Conservation (phyloP, 2,797 vertebrate species). For the Cyclopterus lumpus region DNA sequence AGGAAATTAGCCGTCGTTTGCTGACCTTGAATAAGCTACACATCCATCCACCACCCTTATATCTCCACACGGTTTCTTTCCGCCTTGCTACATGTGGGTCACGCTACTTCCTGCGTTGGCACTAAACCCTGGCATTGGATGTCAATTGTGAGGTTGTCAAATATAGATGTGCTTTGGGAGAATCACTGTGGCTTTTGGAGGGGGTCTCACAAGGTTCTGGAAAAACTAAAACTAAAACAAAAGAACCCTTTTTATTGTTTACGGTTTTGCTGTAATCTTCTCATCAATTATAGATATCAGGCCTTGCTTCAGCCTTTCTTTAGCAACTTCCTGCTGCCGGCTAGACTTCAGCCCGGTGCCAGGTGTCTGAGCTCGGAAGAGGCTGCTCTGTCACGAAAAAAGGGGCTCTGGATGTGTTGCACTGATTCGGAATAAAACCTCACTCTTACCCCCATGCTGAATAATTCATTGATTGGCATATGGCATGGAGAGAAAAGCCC, state of each 20-base stretch:
- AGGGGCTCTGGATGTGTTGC: slow-evolving; percentile 38
- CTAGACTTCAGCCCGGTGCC: neutral
- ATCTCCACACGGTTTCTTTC: neutral
- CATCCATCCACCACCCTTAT: neutral
- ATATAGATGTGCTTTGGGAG: neutral
- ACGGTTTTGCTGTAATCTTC: neutral
- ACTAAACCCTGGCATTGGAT: neutral
- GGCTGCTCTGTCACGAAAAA: slow-evolving; percentile 8
- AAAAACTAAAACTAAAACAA: neutral
- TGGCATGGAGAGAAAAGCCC: slow-evolving; percentile 67
- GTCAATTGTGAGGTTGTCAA: neutral
- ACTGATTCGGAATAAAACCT: slow-evolving; percentile 67
- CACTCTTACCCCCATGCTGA: slow-evolving; percentile 63
- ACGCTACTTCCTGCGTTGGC: neutral
- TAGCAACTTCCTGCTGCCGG: slow-evolving; percentile 19
- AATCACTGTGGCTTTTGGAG: neutral
- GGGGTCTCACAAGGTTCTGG: neutral
- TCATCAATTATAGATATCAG: neutral
- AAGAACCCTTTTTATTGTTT: neutral
- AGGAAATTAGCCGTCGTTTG: slow-evolving; percentile 59
- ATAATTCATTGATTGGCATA: slow-evolving; percentile 84
- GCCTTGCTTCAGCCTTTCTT: neutral
- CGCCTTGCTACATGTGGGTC: neutral
- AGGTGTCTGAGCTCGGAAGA: slow-evolving; percentile 29
- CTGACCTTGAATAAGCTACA: slow-evolving; percentile 25